Conservation (phyloP, 2,113 vertebrate species). For the Chamaetylas fuelleborni region DNA sequence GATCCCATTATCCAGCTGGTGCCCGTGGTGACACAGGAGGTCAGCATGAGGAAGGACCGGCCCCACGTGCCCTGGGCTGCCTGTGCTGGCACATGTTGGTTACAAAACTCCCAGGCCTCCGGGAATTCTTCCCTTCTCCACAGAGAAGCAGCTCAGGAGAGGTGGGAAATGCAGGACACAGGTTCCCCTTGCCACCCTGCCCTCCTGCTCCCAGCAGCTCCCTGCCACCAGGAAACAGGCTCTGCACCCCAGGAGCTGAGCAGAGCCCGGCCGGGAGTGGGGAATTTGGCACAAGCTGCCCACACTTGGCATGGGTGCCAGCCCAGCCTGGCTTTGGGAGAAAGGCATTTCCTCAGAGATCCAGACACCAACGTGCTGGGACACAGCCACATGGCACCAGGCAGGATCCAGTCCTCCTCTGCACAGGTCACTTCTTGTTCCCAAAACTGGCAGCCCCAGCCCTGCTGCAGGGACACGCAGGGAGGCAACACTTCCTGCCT, state of each 20-base stretch:
- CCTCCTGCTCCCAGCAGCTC: neutral
- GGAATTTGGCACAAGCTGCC: neutral
- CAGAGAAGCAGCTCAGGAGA: rapidly evolving
- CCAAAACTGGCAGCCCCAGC: neutral
- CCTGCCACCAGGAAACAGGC: neutral
- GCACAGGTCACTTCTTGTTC: neutral
- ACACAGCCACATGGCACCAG: neutral
- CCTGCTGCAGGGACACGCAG: rapidly evolving
- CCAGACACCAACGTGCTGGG: neutral
- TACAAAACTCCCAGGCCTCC: neutral
- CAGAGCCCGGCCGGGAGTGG: neutral
- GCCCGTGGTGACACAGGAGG: slow-evolving; percentile 1
- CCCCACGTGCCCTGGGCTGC: neutral
- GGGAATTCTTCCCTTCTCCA: rapidly evolving
- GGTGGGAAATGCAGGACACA: neutral
- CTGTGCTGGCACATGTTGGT: neutral
- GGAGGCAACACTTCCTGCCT: rapidly evolving
- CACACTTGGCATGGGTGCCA: rapidly evolving
- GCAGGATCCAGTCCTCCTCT: neutral
- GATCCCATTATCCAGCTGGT: neutral
- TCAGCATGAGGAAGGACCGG: neutral
- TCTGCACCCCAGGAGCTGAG: neutral
- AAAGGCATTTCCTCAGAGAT: neutral
- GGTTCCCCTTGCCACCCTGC: neutral
- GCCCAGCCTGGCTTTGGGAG: neutral